Base-by-base conservation (phyloP, 1,140 invertebrate genomes). In the Drosophila sechellia region DNA sequence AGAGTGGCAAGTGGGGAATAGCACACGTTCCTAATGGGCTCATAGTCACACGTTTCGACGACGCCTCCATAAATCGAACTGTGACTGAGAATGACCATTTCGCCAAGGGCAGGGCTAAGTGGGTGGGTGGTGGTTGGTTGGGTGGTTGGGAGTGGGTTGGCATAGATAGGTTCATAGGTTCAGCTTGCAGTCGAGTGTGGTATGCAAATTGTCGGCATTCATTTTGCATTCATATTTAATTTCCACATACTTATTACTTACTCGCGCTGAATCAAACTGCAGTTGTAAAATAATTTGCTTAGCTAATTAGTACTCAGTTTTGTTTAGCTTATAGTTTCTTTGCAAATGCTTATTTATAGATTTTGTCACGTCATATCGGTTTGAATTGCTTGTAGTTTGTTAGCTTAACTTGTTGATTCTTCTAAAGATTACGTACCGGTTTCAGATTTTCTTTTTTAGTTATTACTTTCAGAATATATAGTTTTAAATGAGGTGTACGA, bases 1-100 rank as follows among this genome's bases (percentile, higher is more conserved):
- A 39, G 61, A 55, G 57, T 45, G 31, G 42, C 60, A 58, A 76
- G 6, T 8, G 31, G 42, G 48, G 59, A 76, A 66, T 64, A 54
- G 53, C 68, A 76, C 77, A 86, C 77, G 76, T 83, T 75, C 64
- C 53, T 61, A 59, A 75, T 50, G 59, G 49, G 59, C 70, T 63
- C 65, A 83, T 84, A 80, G 34, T 55, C 22, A 61, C 81, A 84
- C 81, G 80, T 84, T 72, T 49, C 40, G 43, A 58, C 42, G 52
- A 35, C 60, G 60, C 54, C 49, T 27, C 43, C 42, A 45, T 50
- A 60, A 54, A 77, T 66, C 45, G 43, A 73, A 68, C 37, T 35
- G 42, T 40, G 52, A 49, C 49, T 49, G 39, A 10, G 34, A 64
- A 13, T 45, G 37, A 37, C 20, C 39, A 37, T 53, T 53, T n/a